Percentiles rank a stretch among this genome's conserved stretches.
These are phyloP conservation scores for Columba livia DNA, from an alignment of 2,113 vertebrate genomes.

Conservation along the genomic window DNA sequence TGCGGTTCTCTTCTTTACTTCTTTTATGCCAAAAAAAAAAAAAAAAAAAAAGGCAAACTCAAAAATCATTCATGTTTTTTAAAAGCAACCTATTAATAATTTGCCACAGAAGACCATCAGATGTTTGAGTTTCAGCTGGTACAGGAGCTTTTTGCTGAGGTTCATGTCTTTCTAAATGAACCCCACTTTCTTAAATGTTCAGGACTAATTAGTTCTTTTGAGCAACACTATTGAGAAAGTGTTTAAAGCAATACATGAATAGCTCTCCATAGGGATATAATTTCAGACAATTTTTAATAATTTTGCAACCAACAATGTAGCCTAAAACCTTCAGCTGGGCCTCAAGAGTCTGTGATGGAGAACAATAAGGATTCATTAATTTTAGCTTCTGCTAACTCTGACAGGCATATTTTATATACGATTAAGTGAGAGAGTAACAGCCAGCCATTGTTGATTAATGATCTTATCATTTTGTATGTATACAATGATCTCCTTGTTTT, in stretches of 20 bases:
- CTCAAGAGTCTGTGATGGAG: background rate
- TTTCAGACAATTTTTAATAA: background rate
- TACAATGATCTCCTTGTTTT: background rate
- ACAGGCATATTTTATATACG: constrained; percentile 21
- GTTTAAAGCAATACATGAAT: background rate
- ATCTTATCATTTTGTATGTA: background rate
- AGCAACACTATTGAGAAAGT: background rate
- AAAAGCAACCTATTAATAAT: background rate
- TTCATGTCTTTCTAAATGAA: background rate
- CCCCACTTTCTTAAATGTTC: background rate
- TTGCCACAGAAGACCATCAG: background rate
- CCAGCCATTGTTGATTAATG: background rate
- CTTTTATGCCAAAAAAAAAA: background rate
- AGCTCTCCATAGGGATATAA: background rate
- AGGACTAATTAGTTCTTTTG: background rate
- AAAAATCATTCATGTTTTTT: background rate
- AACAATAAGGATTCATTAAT: background rate
- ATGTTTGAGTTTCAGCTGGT: background rate
- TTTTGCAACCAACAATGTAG: background rate
- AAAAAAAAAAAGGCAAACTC: background rate
- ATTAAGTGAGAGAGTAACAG: constrained; percentile 8
- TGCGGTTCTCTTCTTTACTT: background rate
- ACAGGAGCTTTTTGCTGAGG: background rate
- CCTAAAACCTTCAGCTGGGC: background rate
- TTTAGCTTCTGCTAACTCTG: background rate